Percentiles rank a stretch among this genome's conserved stretches.
Conservation (phyloP, 2,113 vertebrate genomes). For the Chaenocephalus aceratus region DNA sequence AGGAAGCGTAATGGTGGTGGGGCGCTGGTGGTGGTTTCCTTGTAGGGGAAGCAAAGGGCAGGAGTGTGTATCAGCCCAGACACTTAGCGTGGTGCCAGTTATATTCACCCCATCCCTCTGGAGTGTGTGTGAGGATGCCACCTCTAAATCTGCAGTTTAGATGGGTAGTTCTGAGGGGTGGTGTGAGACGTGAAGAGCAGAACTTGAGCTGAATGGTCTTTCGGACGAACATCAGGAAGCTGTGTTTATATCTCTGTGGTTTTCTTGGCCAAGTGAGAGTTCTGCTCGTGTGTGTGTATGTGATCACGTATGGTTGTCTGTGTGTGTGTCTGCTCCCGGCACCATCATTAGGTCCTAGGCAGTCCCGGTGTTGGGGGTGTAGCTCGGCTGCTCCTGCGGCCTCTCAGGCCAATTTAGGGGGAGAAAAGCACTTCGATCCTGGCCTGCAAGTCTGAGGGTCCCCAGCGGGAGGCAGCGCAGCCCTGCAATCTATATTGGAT, state of each 20-base stretch:
- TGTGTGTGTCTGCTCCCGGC: slow-evolving; percentile 36
- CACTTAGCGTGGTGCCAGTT: slow-evolving; percentile 68
- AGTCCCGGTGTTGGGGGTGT: slow-evolving; percentile 70
- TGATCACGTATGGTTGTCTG: slow-evolving; percentile 7
- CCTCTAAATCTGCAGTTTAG: slow-evolving; percentile 65
- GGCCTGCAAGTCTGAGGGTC: slow-evolving; percentile 84
- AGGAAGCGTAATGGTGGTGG: slow-evolving; percentile 57
- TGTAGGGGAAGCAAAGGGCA: slow-evolving; percentile 52
- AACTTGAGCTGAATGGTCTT: slow-evolving; percentile 70
- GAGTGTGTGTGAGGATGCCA: slow-evolving; percentile 52
- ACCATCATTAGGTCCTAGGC: slow-evolving; percentile 77
- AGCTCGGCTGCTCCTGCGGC: slow-evolving; percentile 59
- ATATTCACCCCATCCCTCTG: slow-evolving; percentile 61
- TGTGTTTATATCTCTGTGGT: slow-evolving; percentile 66
- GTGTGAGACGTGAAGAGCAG: slow-evolving; percentile 59
- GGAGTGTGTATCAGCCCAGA: slow-evolving; percentile 63
- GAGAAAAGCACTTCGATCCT: slow-evolving; percentile 81
- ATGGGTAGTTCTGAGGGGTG: slow-evolving; percentile 49
- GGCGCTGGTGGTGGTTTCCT: slow-evolving; percentile 59
- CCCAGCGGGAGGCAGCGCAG: slow-evolving; percentile 86
- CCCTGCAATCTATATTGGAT: slow-evolving; percentile 87
- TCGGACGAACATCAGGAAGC: slow-evolving; percentile 48
- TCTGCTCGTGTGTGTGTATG: slow-evolving; percentile 53
- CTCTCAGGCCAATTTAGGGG: slow-evolving; percentile 80
- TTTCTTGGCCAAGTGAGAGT: slow-evolving; percentile 67